Percentiles rank a stretch among this genome's conserved stretches.
These are phyloP conservation scores for Bradypodion pumilum DNA, from an alignment of 2,797 vertebrate genomes.

Conservation along the genomic window DNA sequence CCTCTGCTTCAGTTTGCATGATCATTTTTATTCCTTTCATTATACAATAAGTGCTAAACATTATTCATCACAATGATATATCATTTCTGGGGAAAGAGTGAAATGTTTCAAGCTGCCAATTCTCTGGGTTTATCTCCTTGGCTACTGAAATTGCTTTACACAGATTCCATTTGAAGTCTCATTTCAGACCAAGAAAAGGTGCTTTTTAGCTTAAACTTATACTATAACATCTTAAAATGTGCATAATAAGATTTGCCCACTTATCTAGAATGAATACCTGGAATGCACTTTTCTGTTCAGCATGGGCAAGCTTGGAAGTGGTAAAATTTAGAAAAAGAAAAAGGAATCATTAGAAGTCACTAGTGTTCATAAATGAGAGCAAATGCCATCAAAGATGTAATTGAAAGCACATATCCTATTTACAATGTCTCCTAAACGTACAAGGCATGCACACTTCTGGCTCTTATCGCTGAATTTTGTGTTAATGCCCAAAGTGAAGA, in stretches of 20 bases:
- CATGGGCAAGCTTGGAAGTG: background rate
- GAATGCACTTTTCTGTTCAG: constrained; percentile 59
- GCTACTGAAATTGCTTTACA: constrained; percentile 46
- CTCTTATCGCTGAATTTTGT: background rate
- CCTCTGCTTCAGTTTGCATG: background rate
- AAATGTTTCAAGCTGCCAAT: constrained; percentile 20
- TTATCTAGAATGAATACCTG: constrained; percentile 49
- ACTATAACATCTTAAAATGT: constrained; percentile 47
- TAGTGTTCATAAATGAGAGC: background rate
- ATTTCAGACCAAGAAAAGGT: constrained; percentile 25
- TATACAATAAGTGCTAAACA: background rate
- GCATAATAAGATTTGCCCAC: constrained; percentile 57
- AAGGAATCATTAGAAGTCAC: background rate
- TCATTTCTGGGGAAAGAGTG: constrained; percentile 8
- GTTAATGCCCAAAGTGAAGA: background rate
- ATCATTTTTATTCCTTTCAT: background rate
- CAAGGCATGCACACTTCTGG: rapidly evolving
- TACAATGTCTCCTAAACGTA: background rate
- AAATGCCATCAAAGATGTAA: background rate
- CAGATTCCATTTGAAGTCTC: constrained; percentile 55
- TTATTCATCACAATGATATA: constrained; percentile 15
- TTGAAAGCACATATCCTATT: background rate
- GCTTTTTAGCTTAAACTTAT: constrained; percentile 48
- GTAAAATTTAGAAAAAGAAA: constrained; percentile 26
- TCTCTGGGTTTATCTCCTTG: constrained; percentile 40